A percentile compares a stretch with the other conserved stretches of the same genome.
Conservation (phyloP, 2,888 invertebrate species). For the Drosophila neutralis region DNA sequence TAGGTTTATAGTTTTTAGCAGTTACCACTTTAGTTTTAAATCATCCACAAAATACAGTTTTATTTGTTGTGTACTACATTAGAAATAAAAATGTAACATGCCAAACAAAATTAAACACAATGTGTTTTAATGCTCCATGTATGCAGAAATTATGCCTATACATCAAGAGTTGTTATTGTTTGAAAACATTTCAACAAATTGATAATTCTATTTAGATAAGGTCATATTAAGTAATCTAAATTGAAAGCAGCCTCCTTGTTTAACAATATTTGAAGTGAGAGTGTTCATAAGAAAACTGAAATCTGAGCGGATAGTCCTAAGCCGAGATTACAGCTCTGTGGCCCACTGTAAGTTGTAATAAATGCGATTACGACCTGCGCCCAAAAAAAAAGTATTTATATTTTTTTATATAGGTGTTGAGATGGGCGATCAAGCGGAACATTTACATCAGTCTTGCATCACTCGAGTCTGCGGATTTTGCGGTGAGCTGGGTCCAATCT, state of each 20-base stretch:
- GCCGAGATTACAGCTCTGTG: background rate
- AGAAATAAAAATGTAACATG: slow-evolving; percentile 66
- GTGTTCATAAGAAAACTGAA: background rate
- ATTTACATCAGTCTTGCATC: slow-evolving; percentile 63
- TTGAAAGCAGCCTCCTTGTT: background rate
- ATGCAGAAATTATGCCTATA: background rate
- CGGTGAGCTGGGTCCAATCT: slow-evolving; percentile 41
- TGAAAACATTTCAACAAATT: background rate
- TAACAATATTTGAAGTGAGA: background rate
- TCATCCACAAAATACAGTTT: slow-evolving; percentile 31
- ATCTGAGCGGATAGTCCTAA: background rate
- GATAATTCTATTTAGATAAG: background rate
- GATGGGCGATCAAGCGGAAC: slow-evolving; percentile 57
- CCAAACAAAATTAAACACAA: background rate
- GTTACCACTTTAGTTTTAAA: slow-evolving; percentile 45
- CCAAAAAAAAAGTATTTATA: slow-evolving; percentile 9
- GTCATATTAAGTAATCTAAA: background rate
- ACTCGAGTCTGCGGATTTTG: slow-evolving; percentile 50
- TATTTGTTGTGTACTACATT: slow-evolving; percentile 59
- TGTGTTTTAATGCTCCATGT: background rate
- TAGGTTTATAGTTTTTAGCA: slow-evolving; percentile 35
- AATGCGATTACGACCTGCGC: slow-evolving; percentile 26
- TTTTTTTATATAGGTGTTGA: slow-evolving; percentile 13
- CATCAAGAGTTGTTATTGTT: background rate
- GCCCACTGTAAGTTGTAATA: slow-evolving; percentile 46